phyloP scores from a whole-genome alignment of 2,113 vertebrate species.

The Podiceps cristatus region DNA sequence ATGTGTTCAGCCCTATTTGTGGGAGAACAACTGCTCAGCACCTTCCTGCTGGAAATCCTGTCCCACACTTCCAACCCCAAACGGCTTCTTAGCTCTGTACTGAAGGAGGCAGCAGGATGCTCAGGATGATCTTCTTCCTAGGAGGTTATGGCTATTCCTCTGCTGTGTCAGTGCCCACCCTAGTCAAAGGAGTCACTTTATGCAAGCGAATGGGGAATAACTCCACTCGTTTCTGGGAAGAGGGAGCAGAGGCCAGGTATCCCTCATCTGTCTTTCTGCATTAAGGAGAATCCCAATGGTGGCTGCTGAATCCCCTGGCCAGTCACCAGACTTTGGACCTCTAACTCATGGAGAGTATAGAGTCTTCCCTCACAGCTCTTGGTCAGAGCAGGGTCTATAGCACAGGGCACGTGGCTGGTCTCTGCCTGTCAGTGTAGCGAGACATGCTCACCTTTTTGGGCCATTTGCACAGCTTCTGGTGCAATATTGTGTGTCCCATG shows the following conservation, averaged over 20 bases:
- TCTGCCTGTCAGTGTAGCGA: not conserved
- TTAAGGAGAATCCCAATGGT: not conserved
- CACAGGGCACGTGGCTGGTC: accelerated
- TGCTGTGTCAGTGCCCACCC: not conserved
- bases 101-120: not conserved
- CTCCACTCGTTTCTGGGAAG: not conserved
- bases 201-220: not conserved
- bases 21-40: not conserved
- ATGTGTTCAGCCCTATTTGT: not conserved
- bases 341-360: accelerated
- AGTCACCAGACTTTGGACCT: not conserved
- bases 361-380: not conserved
- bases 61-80: not conserved
- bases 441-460: not conserved
- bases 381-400: not conserved
- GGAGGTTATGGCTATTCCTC: not conserved
- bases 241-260: not conserved
- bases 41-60: not conserved
- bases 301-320: not conserved
- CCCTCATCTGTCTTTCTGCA: not conserved
- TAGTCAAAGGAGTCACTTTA: not conserved
- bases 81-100: not conserved
- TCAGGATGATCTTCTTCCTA: not conserved
- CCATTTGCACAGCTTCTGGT: not conserved
- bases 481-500: accelerated